Conservation (phyloP, 1,140 invertebrate species). For the Drosophila melanica region DNA sequence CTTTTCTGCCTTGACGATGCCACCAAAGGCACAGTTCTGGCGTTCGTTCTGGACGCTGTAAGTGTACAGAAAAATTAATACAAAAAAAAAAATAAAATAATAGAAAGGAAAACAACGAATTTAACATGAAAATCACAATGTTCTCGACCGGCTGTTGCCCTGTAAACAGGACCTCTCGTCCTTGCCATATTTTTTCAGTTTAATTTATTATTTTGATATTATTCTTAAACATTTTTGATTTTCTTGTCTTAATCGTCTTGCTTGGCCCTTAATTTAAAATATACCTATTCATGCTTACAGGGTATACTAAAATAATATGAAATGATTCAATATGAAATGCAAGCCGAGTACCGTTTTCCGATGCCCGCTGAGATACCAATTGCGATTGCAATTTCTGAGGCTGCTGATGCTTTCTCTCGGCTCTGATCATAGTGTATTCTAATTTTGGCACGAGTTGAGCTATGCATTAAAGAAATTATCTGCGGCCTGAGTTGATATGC, state of each 20-base stretch:
- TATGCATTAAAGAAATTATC: too few species aligned
- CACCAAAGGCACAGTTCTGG: neutral
- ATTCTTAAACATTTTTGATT: neutral
- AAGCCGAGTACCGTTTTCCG: constrained; percentile 4
- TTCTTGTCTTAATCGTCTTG: neutral
- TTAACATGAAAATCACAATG: neutral
- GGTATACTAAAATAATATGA: constrained; percentile 21
- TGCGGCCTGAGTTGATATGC: too few species aligned
- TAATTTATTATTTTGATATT: too few species aligned
- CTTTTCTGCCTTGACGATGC: neutral
- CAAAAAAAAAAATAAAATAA: neutral
- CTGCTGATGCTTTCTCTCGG: constrained; percentile 26
- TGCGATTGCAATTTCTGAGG: constrained; percentile 22
- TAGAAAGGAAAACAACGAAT: too few species aligned
- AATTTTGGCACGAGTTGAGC: too few species aligned
- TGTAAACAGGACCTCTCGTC: neutral
- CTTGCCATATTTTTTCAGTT: neutral
- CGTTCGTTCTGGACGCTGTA: neutral
- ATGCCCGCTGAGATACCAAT: constrained; percentile 19
- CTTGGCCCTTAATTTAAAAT: too few species aligned
- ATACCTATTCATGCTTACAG: neutral
- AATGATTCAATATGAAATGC: constrained; percentile 58
- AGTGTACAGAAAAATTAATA: constrained; percentile 16
- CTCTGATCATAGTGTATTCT: neutral
- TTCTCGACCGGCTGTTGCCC: neutral